phyloP scores from a whole-genome alignment of 2,888 invertebrate genomes.

The Tanytarsus gracilentus region DNA sequence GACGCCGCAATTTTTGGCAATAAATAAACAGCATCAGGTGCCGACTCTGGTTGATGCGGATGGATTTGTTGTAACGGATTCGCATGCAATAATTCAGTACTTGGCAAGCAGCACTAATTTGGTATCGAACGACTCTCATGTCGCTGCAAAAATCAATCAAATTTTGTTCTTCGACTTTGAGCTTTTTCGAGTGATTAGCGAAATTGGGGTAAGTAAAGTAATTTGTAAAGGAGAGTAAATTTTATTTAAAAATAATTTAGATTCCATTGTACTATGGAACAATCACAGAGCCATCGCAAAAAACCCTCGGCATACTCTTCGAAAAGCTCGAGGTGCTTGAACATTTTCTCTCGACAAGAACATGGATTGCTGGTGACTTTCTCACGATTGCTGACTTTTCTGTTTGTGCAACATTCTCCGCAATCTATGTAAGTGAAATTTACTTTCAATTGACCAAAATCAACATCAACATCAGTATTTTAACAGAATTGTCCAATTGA shows the following conservation, averaged over 20 bases:
- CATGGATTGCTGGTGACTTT: slow-evolving; percentile 11
- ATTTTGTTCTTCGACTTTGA: slow-evolving; percentile 14
- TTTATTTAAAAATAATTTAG: not conserved
- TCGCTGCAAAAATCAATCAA: slow-evolving; percentile 6
- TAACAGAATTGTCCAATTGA: slow-evolving; percentile 18
- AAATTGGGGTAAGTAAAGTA: slow-evolving; percentile 11
- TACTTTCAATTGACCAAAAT: not conserved
- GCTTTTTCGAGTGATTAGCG: slow-evolving; percentile 11
- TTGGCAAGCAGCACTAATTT: not conserved
- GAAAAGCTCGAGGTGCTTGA: slow-evolving; percentile 14
- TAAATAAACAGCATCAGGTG: slow-evolving; percentile 11
- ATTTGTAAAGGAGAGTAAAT: not conserved
- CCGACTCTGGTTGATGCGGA: slow-evolving; percentile 7
- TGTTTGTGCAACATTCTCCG: slow-evolving; percentile 11
- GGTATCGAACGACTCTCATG: not conserved
- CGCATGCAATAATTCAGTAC: slow-evolving; percentile 16
- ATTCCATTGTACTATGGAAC: not conserved
- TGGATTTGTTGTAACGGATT: slow-evolving; percentile 5
- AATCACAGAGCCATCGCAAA: slow-evolving; percentile 3
- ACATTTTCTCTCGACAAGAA: not conserved
- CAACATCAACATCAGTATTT: not conserved
- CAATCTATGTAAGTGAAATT: slow-evolving; percentile 9
- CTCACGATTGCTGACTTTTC: slow-evolving; percentile 17
- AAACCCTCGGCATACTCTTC: not conserved
- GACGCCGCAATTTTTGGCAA: not conserved